phyloP scores from a whole-genome alignment of 2,888 invertebrate genomes.

The Caenorhabditis virilis region DNA sequence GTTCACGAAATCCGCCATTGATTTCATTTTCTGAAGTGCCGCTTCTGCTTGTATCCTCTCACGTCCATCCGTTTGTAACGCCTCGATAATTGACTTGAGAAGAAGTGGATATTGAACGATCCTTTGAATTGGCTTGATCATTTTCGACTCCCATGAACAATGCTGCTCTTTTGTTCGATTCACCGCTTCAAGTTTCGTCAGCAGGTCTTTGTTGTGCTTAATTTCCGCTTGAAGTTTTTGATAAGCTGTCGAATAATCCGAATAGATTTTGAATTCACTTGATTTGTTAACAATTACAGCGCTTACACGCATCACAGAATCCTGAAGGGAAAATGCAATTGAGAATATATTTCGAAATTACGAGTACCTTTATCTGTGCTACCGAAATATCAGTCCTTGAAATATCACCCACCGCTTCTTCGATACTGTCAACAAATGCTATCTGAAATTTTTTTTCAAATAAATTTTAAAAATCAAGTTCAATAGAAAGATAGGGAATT shows the following conservation, averaged over 20 bases:
- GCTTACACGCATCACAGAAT: constrained; percentile 54
- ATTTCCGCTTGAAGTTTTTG: constrained; percentile 57
- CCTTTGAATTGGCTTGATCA: constrained; percentile 65
- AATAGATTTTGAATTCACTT: constrained; percentile 59
- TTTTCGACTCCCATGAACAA: constrained; percentile 54
- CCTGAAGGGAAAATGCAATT: no score
- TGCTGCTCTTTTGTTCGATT: constrained; percentile 53
- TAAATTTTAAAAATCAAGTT: no score
- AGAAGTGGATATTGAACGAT: constrained; percentile 58
- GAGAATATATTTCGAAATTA: no score
- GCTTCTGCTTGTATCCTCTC: constrained; percentile 48
- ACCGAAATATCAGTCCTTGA: constrained; percentile 23
- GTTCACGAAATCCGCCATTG: constrained; percentile 61
- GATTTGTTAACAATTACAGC: constrained; percentile 62
- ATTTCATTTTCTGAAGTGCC: constrained; percentile 58
- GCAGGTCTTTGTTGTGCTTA: constrained; percentile 39
- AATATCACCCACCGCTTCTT: constrained; percentile 49
- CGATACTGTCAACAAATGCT: constrained; percentile 39
- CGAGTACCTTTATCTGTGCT: constrained; percentile 42
- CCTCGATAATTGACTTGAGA: constrained; percentile 41
- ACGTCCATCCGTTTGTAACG: constrained; percentile 36
- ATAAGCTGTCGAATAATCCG: constrained; percentile 63
- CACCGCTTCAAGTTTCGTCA: constrained; percentile 45
- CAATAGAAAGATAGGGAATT: no score
- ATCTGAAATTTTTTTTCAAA: no score